Evolutionary conservation across 2,113 vertebrate genomes (phyloP).

Genomic region (Fregata magnificens): DNA sequence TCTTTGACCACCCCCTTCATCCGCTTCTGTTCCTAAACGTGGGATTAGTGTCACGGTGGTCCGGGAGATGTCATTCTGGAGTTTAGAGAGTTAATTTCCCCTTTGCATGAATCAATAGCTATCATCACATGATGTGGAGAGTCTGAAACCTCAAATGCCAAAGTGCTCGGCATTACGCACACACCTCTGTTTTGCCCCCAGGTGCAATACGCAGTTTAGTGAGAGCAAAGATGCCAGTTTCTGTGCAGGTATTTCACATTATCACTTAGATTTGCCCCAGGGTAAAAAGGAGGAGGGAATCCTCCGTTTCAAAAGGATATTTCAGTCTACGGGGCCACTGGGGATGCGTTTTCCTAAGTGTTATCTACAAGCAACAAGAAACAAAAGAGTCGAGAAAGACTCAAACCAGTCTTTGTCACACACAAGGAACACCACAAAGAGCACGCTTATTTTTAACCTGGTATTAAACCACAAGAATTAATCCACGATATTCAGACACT

Average conservation of each 20-base stretch:
- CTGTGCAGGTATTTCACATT: constrained; percentile 37
- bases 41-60: not conserved
- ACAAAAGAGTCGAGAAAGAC: constrained; percentile 15
- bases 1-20: not conserved
- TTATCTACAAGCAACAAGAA: not conserved
- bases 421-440: not conserved
- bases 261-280: constrained; percentile 45
- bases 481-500: constrained; percentile 15
- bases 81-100: not conserved
- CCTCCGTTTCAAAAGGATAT: constrained; percentile 34
- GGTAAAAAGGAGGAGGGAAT: constrained; percentile 50
- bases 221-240: constrained; percentile 35
- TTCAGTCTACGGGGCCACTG: constrained; percentile 7
- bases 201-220: not conserved
- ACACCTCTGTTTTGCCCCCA: constrained; percentile 43
- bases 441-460: constrained; percentile 44
- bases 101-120: constrained; percentile 33
- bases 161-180: not conserved
- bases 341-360: constrained; percentile 12
- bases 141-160: constrained; percentile 38
- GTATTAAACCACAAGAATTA: constrained; percentile 53
- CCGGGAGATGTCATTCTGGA: not conserved
- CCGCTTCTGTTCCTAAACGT: not conserved
- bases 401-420: not conserved
- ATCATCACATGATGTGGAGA: constrained; percentile 9